A percentile compares a stretch with the other conserved stretches of the same genome.
phyloP scores from a whole-genome alignment of 1,140 invertebrate species.

The Coptotermes formosanus region DNA sequence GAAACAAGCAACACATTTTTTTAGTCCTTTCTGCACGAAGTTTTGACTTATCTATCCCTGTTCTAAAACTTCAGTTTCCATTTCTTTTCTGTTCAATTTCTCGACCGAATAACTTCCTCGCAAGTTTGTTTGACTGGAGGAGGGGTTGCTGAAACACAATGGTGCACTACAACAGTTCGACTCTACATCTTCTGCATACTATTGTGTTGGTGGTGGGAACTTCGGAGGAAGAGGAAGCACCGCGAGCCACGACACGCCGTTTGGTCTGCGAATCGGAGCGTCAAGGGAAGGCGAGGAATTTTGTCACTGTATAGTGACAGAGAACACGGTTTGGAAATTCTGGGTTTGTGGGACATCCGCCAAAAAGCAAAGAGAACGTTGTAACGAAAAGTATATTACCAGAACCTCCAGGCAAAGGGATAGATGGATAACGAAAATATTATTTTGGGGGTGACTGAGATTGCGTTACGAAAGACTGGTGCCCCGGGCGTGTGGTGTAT shows the following conservation, averaged over 20 bases:
- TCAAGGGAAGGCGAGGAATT: not conserved
- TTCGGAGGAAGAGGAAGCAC: not conserved
- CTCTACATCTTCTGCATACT: not conserved
- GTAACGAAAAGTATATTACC: not conserved
- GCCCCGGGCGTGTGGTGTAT: too few relatives aligned
- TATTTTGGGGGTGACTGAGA: not conserved
- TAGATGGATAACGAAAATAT: not conserved
- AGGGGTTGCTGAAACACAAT: not conserved
- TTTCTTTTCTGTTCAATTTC: constrained; percentile 17
- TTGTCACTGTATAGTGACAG: not conserved
- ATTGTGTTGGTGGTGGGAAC: not conserved
- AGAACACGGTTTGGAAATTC: not conserved
- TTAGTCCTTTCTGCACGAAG: not conserved
- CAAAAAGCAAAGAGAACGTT: not conserved
- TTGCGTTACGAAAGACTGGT: not conserved
- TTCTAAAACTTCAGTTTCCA: not conserved
- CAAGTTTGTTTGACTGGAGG: not conserved
- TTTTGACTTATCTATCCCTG: not conserved
- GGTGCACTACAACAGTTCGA: not conserved
- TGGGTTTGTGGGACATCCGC: not conserved
- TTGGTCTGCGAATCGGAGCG: not conserved
- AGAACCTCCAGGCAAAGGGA: not conserved
- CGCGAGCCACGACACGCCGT: not conserved
- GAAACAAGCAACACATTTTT: not conserved
- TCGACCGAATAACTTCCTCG: not conserved